These are phyloP conservation scores for Scomber colias DNA, from an alignment of 2,113 vertebrate genomes.

Conservation along the genomic window DNA sequence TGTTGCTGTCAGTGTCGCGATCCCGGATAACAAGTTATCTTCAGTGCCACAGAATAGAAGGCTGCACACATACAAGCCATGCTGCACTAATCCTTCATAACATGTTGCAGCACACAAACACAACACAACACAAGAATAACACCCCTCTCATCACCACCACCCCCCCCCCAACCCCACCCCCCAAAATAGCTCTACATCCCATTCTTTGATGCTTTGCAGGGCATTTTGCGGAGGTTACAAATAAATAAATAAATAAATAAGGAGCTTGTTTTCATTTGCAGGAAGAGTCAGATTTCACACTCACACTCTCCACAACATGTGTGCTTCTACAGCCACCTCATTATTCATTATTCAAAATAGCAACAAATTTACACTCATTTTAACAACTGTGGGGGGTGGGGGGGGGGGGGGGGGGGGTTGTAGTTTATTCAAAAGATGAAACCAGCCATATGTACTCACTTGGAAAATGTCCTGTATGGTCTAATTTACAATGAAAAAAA, in stretches of 20 bases:
- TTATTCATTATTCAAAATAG: slow-evolving; percentile 61
- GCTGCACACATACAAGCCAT: slow-evolving; percentile 10
- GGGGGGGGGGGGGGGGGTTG: slow-evolving; percentile 38
- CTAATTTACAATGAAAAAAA: slow-evolving; percentile 59
- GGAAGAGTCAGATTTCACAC: slow-evolving; percentile 32
- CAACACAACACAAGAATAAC: slow-evolving; percentile 53
- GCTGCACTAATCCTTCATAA: slow-evolving; percentile 52
- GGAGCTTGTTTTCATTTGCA: slow-evolving; percentile 48
- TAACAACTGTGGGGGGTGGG: slow-evolving; percentile 25
- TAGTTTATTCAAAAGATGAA: slow-evolving; percentile 51
- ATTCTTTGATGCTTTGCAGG: not conserved
- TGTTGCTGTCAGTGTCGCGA: slow-evolving; percentile 42
- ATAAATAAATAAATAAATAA: too few relatives aligned
- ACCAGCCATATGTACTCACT: slow-evolving; percentile 58
- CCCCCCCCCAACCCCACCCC: not conserved
- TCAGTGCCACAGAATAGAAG: slow-evolving; percentile 22
- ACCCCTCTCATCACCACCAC: not conserved
- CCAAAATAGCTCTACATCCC: slow-evolving; percentile 33
- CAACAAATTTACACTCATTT: slow-evolving; percentile 54
- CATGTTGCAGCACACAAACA: slow-evolving; percentile 12
- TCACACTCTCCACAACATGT: slow-evolving; percentile 21
- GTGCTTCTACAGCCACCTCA: slow-evolving; percentile 16
- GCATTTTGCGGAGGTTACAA: slow-evolving; percentile 5
- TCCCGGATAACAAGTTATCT: slow-evolving; percentile 60
- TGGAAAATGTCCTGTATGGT: slow-evolving; percentile 58